These are phyloP conservation scores for Amblyopsis rosae DNA, from an alignment of 2,113 vertebrate species.

Conservation along the genomic window DNA sequence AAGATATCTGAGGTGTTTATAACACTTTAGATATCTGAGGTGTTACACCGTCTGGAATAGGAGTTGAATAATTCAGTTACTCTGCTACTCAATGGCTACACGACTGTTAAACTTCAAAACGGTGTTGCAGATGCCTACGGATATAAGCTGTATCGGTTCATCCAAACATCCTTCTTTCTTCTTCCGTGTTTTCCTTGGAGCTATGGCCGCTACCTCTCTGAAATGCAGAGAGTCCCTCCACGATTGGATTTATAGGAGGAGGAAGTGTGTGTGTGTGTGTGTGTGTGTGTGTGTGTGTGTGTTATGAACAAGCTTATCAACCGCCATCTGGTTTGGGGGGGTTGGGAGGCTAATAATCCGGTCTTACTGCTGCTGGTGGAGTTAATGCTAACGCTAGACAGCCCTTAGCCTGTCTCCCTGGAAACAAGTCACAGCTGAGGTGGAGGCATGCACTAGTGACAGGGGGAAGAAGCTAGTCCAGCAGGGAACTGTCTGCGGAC, in stretches of 20 bases:
- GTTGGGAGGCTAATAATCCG: conserved; percentile 79
- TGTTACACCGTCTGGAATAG: conserved; percentile 32
- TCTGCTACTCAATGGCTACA: conserved; percentile 17
- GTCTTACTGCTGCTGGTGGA: conserved; percentile 63
- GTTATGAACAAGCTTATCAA: conserved; percentile 75
- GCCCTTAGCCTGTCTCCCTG: conserved; percentile 26
- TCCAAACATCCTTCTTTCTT: conserved; percentile 35
- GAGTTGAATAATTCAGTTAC: conserved; percentile 39
- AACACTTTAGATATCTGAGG: conserved; percentile 17
- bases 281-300: conserved; percentile 36
- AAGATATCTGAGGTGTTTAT: conserved; percentile 21
- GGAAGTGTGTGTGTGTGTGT: conserved; percentile 9
- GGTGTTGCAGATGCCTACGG: conserved; percentile 35
- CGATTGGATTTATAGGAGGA: neutral
- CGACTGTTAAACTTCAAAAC: conserved; percentile 44
- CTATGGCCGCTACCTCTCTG: conserved; percentile 20
- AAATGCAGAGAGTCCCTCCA: conserved; percentile 31
- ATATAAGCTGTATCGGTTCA: conserved; percentile 38
- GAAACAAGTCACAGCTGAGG: conserved; percentile 33
- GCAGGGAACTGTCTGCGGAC: conserved; percentile 16
- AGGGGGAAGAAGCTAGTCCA: conserved; percentile 43
- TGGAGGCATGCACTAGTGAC: conserved; percentile 13
- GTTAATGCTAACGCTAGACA: conserved; percentile 49
- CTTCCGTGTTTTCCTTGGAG: conserved; percentile 24
- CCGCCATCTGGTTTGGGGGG: conserved; percentile 75